A percentile compares a stretch with the other conserved stretches of the same genome.
Evolutionary conservation across 1,140 invertebrate genomes (phyloP).

Genomic region (Campoletis sonorensis): DNA sequence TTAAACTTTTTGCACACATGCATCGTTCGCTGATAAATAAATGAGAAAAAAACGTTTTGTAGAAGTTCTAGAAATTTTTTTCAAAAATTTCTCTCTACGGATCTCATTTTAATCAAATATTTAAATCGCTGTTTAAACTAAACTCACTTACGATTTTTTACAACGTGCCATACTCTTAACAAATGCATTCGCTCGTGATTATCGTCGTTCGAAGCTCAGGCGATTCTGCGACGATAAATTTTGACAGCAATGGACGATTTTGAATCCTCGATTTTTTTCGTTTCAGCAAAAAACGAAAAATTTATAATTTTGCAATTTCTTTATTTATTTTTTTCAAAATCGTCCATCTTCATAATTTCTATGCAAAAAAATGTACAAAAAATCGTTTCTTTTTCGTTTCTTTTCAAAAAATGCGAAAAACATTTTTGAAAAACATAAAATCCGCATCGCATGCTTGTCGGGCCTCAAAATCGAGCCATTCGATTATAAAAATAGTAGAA

Average conservation of each 20-base stretch:
- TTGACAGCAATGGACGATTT: neutral
- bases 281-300: neutral
- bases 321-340: neutral
- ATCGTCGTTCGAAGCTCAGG: slow-evolving; percentile 49
- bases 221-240: neutral
- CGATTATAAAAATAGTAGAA: neutral
- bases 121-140: neutral
- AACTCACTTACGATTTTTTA: neutral
- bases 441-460: slow-evolving; percentile 43
- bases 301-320: slow-evolving; percentile 20
- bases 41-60: neutral
- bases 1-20: neutral
- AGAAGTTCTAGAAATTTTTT: neutral
- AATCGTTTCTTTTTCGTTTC: neutral
- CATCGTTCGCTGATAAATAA: neutral
- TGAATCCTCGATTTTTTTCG: neutral
- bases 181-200: slow-evolving; percentile 47
- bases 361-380: slow-evolving; percentile 16
- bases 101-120: neutral
- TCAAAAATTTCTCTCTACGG: neutral
- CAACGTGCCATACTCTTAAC: slow-evolving; percentile 49
- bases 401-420: neutral
- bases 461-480: neutral
- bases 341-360: neutral
- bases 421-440: slow-evolving; percentile 3